Percentiles rank a stretch among this genome's conserved stretches.
These are phyloP conservation scores for Sternotherus odoratus DNA, from an alignment of 2,797 vertebrate genomes.

Conservation along the genomic window DNA sequence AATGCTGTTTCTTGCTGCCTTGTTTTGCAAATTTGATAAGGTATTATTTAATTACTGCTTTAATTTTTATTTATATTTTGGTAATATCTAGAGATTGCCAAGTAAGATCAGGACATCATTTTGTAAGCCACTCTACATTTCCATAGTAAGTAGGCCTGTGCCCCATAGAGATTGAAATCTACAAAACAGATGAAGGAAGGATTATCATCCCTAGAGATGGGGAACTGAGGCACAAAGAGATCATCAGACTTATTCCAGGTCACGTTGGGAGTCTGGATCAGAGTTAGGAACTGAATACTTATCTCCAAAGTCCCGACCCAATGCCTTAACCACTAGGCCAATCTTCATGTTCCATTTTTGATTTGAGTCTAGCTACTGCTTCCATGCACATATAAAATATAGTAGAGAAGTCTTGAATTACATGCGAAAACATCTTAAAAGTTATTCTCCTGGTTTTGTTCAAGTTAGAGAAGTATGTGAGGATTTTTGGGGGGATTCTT, in stretches of 20 bases:
- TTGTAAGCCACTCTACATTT: no score
- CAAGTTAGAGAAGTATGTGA: no score
- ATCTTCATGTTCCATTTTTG: no score
- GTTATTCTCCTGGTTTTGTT: background rate
- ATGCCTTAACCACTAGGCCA: no score
- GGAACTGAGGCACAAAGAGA: background rate
- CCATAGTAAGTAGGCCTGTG: background rate
- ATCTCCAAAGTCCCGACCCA: no score
- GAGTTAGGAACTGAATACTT: no score
- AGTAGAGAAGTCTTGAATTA: background rate
- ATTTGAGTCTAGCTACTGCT: no score
- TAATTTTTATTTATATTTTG: background rate
- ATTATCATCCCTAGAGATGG: background rate
- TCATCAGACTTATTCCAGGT: no score
- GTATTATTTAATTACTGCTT: background rate
- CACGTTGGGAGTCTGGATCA: no score
- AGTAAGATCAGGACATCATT: background rate
- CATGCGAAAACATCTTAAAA: background rate
- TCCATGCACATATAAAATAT: background rate
- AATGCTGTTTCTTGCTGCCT: background rate
- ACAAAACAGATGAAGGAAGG: background rate
- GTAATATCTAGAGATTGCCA: background rate
- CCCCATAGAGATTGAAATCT: background rate
- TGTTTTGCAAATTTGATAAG: background rate
- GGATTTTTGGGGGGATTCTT: background rate